Percentiles rank a stretch among this genome's conserved stretches.
Conservation (phyloP, 2,888 invertebrate species). For the Altica lythri region DNA sequence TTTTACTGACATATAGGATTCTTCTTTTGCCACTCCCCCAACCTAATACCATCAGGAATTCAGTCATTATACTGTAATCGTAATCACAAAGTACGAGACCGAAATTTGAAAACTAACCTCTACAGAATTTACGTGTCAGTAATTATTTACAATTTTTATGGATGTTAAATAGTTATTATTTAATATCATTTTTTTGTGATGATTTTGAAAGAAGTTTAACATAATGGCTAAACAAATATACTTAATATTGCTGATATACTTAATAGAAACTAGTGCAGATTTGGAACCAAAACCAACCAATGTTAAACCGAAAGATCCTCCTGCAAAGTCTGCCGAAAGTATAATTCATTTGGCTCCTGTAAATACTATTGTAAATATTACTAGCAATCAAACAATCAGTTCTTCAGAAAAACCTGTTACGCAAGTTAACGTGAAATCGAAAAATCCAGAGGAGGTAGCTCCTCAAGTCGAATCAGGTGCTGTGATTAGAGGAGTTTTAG, state of each 20-base stretch:
- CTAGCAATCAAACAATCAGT: not conserved
- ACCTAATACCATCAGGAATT: not conserved
- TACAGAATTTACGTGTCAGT: too few relatives aligned
- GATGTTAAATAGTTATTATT: too few relatives aligned
- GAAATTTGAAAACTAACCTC: too few relatives aligned
- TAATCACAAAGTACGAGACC: too few relatives aligned
- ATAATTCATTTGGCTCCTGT: too few relatives aligned
- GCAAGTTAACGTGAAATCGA: not conserved
- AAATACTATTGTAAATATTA: too few relatives aligned
- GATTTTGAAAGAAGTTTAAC: too few relatives aligned
- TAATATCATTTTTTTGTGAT: too few relatives aligned
- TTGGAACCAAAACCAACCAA: not conserved
- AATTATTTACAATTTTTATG: too few relatives aligned
- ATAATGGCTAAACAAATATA: slow-evolving; percentile 1
- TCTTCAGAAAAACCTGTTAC: not conserved
- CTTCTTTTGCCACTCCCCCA: slow-evolving; percentile 26
- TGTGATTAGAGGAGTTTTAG: slow-evolving; percentile 42
- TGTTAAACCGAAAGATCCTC: not conserved
- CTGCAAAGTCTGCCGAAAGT: too few relatives aligned
- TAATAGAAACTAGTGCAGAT: not conserved
- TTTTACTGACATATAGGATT: slow-evolving; percentile 5
- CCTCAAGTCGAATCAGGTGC: slow-evolving; percentile 41
- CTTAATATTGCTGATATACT: slow-evolving; percentile 1
- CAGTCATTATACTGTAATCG: too few relatives aligned
- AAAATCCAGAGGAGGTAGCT: slow-evolving; percentile 1